Evolutionary conservation across 1,140 invertebrate species (phyloP).

Genomic region (Megalopta genalis): DNA sequence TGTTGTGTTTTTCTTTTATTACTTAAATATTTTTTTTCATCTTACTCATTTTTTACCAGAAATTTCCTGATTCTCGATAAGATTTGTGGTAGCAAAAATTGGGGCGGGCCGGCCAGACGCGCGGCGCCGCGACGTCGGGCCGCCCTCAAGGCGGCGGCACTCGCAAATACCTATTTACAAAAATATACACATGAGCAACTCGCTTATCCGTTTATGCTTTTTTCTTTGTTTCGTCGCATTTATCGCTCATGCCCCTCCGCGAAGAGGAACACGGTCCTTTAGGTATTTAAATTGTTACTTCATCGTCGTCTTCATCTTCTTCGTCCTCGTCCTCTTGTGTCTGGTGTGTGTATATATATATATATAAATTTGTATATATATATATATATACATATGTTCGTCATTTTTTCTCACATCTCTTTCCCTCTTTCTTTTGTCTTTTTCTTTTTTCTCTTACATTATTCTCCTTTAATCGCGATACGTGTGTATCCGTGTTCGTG

Average conservation of each 20-base stretch:
- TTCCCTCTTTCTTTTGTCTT: neutral
- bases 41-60: constrained; percentile 45
- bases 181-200: constrained; percentile 80
- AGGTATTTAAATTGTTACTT: too few species aligned
- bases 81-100: constrained; percentile 75
- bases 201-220: constrained; percentile 66
- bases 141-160: constrained; percentile 76
- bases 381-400: too few species aligned
- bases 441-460: constrained; percentile 11
- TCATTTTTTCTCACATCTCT: neutral
- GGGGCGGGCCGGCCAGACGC: constrained; percentile 69
- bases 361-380: too few species aligned
- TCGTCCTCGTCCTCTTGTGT: neutral
- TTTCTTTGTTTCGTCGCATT: constrained; percentile 5
- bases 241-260: neutral
- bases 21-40: constrained; percentile 32
- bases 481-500: constrained; percentile 16
- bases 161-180: constrained; percentile 80
- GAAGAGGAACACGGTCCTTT: neutral
- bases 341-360: neutral
- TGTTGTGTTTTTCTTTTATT: constrained; percentile 12
- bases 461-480: constrained; percentile 59
- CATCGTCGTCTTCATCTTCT: too few species aligned
- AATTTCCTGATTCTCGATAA: constrained; percentile 69
- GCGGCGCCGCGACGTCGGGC: constrained; percentile 43